Evolutionary conservation across 1,140 invertebrate species (phyloP).

Genomic region (Temnothorax curvispinosus): DNA sequence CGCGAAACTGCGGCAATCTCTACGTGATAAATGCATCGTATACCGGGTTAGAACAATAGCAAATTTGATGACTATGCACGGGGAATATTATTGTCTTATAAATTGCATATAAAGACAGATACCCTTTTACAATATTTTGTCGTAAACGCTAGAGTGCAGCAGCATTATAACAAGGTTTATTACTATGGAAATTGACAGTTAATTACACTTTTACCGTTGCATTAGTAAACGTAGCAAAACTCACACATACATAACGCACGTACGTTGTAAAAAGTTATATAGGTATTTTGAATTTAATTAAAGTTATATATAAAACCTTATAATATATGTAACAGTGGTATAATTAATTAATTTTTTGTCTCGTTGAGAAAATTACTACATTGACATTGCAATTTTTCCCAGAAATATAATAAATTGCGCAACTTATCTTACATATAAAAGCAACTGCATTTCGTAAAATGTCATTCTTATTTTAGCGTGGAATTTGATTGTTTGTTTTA

Average conservation of each 20-base stretch:
- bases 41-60: background rate
- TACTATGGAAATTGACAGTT: background rate
- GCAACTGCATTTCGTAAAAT: background rate
- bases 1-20: conserved; percentile 10
- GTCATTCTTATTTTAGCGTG: background rate
- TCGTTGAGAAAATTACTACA: background rate
- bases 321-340: background rate
- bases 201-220: background rate
- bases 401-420: background rate
- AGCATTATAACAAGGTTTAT: background rate
- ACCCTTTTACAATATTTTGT: background rate
- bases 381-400: background rate
- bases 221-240: background rate
- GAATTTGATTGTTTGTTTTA: background rate
- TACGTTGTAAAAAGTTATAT: background rate
- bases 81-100: background rate
- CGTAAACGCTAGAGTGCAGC: background rate
- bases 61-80: conserved; percentile 4
- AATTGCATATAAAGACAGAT: background rate
- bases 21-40: background rate
- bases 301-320: background rate
- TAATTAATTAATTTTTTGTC: background rate
- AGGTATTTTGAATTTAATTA: background rate
- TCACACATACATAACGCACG: background rate
- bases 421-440: background rate